Conservation (phyloP, 2,888 invertebrate genomes). For the Stenodera caucasica region DNA sequence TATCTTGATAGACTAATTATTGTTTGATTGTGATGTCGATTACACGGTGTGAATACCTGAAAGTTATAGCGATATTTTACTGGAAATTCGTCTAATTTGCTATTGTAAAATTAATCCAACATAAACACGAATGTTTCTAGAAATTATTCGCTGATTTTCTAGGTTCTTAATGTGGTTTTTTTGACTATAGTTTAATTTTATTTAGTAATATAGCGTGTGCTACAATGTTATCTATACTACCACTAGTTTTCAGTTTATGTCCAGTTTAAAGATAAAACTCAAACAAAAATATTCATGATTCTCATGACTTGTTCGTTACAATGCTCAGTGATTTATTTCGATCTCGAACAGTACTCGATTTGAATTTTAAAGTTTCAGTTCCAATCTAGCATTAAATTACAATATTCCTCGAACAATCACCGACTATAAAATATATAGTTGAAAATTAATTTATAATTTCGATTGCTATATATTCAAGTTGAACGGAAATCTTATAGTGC, state of each 20-base stretch:
- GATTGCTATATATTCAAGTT: too few species aligned
- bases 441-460: not conserved
- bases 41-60: slow-evolving; percentile 5
- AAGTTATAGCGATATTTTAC: not conserved
- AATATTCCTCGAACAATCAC: not conserved
- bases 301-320: not conserved
- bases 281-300: slow-evolving; percentile 22
- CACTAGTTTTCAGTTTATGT: slow-evolving; percentile 16
- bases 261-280: slow-evolving; percentile 7
- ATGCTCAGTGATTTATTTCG: slow-evolving; percentile 11
- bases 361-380: too few species aligned
- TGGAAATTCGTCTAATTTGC: not conserved
- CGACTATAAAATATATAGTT: not conserved
- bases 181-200: slow-evolving; percentile 17
- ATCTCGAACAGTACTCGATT: slow-evolving; percentile 5
- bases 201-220: slow-evolving; percentile 11
- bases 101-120: slow-evolving; percentile 3
- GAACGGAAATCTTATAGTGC: too few species aligned
- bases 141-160: not conserved
- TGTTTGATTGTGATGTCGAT: not conserved
- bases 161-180: not conserved
- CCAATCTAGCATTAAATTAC: not conserved
- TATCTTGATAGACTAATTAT: not conserved
- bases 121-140: slow-evolving; percentile 6
- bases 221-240: slow-evolving; percentile 17